phyloP scores from a whole-genome alignment of 2,797 vertebrate species.

The Kryptolebias ocellatus region DNA sequence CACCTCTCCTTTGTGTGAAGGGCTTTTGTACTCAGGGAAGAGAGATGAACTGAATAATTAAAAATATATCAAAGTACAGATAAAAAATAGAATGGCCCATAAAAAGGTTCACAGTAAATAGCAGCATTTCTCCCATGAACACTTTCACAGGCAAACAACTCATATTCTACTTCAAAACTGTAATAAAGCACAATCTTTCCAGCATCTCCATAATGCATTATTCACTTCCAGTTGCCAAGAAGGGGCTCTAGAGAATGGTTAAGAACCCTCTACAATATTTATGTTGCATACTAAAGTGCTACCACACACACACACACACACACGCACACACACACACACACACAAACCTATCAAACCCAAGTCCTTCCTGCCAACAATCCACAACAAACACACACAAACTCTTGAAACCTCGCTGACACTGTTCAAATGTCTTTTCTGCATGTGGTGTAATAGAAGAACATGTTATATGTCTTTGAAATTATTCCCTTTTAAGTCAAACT shows the following conservation, averaged over 20 bases:
- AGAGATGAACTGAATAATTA: constrained; percentile 59
- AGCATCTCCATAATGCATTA: constrained; percentile 79
- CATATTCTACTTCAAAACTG: constrained; percentile 71
- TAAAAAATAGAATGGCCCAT: constrained; percentile 49
- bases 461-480: constrained; percentile 30
- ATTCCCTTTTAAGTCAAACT: constrained; percentile 40
- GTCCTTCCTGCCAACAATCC: constrained; percentile 37
- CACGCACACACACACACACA: too few species aligned
- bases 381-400: constrained; percentile 19
- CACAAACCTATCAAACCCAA: constrained; percentile 49
- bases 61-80: constrained; percentile 62
- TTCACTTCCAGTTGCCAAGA: constrained; percentile 80
- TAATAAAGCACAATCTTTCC: constrained; percentile 78
- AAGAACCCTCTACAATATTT: constrained; percentile 81
- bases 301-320: constrained; percentile 3
- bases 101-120: constrained; percentile 60
- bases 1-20: constrained; percentile 31
- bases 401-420: constrained; percentile 6
- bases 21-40: constrained; percentile 11
- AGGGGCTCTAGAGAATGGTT: constrained; percentile 79
- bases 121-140: constrained; percentile 61
- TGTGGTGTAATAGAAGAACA: constrained; percentile 14
- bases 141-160: constrained; percentile 71
- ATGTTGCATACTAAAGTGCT: constrained; percentile 73
- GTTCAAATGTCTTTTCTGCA: not conserved